These are phyloP conservation scores for Carollia perspicillata DNA, from an alignment of 2,113 vertebrate genomes.

Conservation along the genomic window DNA sequence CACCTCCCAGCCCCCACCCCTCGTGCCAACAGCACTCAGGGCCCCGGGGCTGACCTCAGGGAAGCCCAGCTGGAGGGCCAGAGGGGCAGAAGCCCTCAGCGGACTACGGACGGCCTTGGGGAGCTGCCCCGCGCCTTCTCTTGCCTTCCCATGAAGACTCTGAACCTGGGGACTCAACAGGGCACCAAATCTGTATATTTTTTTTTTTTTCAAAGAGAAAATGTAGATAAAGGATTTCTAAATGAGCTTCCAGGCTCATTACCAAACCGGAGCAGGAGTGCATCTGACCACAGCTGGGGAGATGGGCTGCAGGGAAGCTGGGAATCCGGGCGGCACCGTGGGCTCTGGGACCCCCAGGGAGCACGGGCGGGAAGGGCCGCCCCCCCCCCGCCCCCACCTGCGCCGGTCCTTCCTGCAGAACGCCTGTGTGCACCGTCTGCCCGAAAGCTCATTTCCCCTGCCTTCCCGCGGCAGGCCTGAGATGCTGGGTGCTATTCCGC, in stretches of 20 bases:
- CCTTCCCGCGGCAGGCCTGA: fast-evolving
- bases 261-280: neutral
- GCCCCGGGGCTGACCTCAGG: constrained; percentile 67
- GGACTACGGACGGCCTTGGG: neutral
- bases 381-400: too few species aligned
- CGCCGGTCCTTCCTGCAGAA: neutral
- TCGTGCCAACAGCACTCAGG: neutral
- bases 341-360: neutral
- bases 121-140: neutral
- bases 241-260: neutral
- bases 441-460: neutral
- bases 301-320: neutral
- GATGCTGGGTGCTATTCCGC: neutral
- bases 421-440: fast-evolving
- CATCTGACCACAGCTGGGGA: neutral
- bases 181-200: constrained; percentile 58
- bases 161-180: neutral
- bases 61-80: constrained; percentile 41
- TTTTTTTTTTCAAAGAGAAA: constrained; percentile 71
- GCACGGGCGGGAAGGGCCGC: neutral
- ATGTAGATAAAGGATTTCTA: constrained; percentile 74
- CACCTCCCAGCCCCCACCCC: neutral
- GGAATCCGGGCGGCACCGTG: neutral
- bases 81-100: neutral
- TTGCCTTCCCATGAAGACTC: neutral